These are phyloP conservation scores for Chromis chromis DNA, from an alignment of 2,797 vertebrate species.

Conservation along the genomic window DNA sequence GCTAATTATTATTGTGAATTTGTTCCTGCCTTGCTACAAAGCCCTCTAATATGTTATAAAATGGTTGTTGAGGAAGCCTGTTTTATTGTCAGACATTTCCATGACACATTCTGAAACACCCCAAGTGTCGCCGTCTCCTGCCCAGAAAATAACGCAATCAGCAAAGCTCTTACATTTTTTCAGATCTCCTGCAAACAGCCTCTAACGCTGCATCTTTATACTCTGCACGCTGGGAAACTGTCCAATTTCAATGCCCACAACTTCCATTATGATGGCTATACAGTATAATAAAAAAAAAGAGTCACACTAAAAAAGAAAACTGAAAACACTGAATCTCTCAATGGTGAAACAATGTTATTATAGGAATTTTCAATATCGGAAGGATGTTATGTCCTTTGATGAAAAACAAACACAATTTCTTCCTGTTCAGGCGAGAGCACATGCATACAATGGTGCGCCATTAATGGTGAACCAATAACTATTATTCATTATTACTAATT, in stretches of 20 bases:
- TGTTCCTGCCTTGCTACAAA: background rate
- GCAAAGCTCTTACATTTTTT: conserved; percentile 10
- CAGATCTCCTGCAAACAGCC: conserved; percentile 11
- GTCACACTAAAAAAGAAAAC: background rate
- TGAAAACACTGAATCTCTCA: background rate
- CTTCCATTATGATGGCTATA: background rate
- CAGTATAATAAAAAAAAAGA: conserved; percentile 10
- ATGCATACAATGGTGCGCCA: too few relatives aligned
- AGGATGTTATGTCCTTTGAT: background rate
- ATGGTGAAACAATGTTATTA: background rate
- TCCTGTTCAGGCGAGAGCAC: background rate
- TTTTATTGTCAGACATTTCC: conserved; percentile 21
- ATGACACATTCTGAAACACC: background rate
- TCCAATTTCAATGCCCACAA: background rate
- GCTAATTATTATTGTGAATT: background rate
- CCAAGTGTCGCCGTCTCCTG: background rate
- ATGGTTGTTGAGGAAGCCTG: background rate
- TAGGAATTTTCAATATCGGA: background rate
- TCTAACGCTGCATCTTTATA: conserved; percentile 10
- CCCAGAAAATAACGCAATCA: conserved; percentile 13
- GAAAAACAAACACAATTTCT: background rate
- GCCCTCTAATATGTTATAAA: too few relatives aligned
- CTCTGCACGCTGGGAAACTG: background rate
- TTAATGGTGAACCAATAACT: too few relatives aligned
- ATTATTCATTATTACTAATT: too few relatives aligned